These are phyloP conservation scores for Pelecanus crispus DNA, from an alignment of 2,113 vertebrate genomes.

Conservation along the genomic window DNA sequence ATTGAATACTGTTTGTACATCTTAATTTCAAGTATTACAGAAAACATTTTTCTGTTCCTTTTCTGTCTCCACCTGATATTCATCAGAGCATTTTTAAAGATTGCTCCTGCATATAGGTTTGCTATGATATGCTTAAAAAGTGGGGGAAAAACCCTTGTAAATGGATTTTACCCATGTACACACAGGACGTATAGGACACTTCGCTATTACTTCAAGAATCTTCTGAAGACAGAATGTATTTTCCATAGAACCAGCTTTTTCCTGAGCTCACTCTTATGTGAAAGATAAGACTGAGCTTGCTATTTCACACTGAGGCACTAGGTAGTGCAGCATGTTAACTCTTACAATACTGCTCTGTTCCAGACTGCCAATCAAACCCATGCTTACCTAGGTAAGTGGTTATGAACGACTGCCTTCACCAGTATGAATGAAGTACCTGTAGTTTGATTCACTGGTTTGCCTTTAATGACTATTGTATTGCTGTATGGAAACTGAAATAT, in stretches of 20 bases:
- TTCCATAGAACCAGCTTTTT: neutral
- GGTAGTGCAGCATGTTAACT: neutral
- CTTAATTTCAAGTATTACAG: neutral
- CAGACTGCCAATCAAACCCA: neutral
- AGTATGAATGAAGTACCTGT: neutral
- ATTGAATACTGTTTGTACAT: neutral
- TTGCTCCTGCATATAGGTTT: neutral
- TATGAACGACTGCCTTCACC: neutral
- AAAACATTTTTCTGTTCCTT: neutral
- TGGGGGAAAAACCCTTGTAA: accelerated
- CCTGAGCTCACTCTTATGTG: neutral
- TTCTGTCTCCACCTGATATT: neutral
- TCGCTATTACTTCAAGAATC: neutral
- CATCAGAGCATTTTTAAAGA: neutral
- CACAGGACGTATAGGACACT: neutral
- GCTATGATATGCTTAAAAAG: neutral
- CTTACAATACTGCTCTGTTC: neutral
- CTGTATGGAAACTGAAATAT: neutral
- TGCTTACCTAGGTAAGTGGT: neutral
- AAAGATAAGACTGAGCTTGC: neutral
- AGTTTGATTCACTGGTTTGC: neutral
- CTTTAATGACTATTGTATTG: neutral
- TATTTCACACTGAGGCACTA: no score
- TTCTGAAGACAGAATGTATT: neutral
- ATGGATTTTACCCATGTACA: neutral